These are phyloP conservation scores for Euphonia xanthogaster DNA, from an alignment of 2,797 vertebrate genomes.

Conservation along the genomic window DNA sequence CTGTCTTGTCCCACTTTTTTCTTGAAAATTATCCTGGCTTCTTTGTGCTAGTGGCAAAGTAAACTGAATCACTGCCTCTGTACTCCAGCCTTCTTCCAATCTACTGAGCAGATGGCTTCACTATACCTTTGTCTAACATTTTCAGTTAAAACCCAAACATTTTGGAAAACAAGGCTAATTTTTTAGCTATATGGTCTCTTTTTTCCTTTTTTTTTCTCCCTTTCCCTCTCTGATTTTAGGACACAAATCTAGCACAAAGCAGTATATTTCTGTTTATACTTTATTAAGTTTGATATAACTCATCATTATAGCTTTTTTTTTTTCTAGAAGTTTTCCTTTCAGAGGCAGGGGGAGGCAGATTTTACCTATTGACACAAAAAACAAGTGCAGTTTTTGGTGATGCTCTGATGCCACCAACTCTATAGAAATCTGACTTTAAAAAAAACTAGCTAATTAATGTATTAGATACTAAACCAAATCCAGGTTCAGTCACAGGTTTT, in stretches of 20 bases:
- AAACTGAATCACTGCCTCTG: neutral
- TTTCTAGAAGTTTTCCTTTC: neutral
- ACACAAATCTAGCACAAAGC: neutral
- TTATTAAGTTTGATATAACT: neutral
- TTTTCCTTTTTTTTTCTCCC: accelerated
- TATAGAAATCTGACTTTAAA: neutral
- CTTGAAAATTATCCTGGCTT: neutral
- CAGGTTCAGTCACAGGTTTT: neutral
- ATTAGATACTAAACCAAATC: neutral
- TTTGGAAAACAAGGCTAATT: neutral
- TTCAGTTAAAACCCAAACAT: neutral
- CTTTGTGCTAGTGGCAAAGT: neutral
- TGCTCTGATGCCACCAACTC: neutral
- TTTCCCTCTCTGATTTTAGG: neutral
- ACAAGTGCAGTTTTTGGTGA: neutral
- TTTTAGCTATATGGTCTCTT: neutral
- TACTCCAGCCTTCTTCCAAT: neutral
- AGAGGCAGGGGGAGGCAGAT: accelerated
- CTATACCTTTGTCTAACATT: neutral
- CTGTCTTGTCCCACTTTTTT: neutral
- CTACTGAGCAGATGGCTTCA: neutral
- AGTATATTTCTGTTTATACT: neutral
- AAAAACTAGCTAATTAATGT: neutral
- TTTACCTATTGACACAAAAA: neutral
- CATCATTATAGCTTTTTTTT: neutral